Conservation (phyloP, 2,797 vertebrate species). For the Channa striata region DNA sequence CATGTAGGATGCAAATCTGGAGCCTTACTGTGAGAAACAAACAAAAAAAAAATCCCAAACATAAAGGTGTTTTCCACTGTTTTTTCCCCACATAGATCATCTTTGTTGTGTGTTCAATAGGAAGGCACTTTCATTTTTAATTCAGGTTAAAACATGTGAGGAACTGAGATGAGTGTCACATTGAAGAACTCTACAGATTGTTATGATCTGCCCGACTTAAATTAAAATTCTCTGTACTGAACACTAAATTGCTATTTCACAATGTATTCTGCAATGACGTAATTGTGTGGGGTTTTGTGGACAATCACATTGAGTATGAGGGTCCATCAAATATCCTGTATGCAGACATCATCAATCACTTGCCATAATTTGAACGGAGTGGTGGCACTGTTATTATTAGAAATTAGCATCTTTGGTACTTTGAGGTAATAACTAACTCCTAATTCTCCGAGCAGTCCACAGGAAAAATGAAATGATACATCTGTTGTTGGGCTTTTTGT, state of each 20-base stretch:
- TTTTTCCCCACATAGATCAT: background rate
- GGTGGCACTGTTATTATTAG: conserved; percentile 58
- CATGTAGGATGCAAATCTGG: conserved; percentile 4
- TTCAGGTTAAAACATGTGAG: conserved; percentile 6
- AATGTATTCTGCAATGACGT: conserved; percentile 14
- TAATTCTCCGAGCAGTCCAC: conserved; percentile 25
- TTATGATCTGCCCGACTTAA: background rate
- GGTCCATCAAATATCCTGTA: conserved; percentile 51
- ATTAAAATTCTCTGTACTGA: background rate
- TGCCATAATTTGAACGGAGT: conserved; percentile 59
- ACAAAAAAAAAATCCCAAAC: background rate
- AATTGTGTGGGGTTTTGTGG: background rate
- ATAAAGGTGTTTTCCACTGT: background rate
- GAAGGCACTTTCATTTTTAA: background rate
- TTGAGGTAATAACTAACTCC: conserved; percentile 50
- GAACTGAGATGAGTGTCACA: background rate
- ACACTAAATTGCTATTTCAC: conserved; percentile 18
- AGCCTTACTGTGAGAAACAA: background rate
- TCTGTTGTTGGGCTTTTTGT: conserved; percentile 9
- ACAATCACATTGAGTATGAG: conserved; percentile 23
- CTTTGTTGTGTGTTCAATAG: background rate
- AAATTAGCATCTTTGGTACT: conserved; percentile 58
- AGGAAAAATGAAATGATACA: background rate
- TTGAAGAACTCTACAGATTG: background rate
- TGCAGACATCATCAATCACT: conserved; percentile 62